Evolutionary conservation across 1,140 invertebrate genomes (phyloP).

Genomic region (Rhopalosiphum maidis): DNA sequence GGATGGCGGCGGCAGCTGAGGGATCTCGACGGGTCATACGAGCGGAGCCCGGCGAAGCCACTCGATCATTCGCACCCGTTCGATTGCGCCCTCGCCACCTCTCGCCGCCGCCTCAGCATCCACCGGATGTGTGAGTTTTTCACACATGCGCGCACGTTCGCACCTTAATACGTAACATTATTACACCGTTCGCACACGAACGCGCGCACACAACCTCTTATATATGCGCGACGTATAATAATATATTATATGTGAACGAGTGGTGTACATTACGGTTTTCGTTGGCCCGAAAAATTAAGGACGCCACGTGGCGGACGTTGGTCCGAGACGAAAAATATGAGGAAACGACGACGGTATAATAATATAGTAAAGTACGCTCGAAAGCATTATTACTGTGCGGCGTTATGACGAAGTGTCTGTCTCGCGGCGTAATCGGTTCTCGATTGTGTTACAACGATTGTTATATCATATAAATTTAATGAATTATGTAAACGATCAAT

Average conservation of each 20-base stretch:
- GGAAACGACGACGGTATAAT: neutral
- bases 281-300: neutral
- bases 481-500: too few species aligned
- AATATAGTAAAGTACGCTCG: too few species aligned
- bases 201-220: neutral
- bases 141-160: neutral
- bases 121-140: constrained; percentile 10
- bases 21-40: constrained; percentile 39
- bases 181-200: neutral
- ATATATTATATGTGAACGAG: neutral
- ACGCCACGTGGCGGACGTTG: neutral
- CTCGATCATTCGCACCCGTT: constrained; percentile 54
- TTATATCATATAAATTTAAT: too few species aligned
- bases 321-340: neutral
- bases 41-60: constrained; percentile 15
- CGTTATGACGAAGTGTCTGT: neutral
- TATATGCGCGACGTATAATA: neutral
- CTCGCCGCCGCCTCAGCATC: neutral
- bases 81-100: neutral
- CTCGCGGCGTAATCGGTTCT: neutral
- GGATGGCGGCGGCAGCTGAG: neutral
- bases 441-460: neutral
- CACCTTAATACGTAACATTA: constrained; percentile 6
- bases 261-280: neutral
- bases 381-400: neutral